These are phyloP conservation scores for Catamblyrhynchus diadema DNA, from an alignment of 2,797 vertebrate genomes.

Conservation along the genomic window DNA sequence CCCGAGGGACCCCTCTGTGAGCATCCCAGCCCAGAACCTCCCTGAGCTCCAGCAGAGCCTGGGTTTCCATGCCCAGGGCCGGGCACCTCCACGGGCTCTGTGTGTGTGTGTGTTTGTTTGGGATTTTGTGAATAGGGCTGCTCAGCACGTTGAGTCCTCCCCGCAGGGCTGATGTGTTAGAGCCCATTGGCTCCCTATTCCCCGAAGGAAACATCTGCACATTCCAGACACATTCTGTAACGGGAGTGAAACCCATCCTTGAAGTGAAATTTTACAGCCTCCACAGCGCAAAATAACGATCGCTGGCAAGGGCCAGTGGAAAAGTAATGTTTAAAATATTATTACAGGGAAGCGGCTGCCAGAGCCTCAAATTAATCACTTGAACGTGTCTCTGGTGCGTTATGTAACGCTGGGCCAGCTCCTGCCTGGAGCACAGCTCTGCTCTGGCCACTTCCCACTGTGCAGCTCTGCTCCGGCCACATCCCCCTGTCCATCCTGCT, in stretches of 20 bases:
- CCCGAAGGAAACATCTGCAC: constrained; percentile 94
- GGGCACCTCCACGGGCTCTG: background rate
- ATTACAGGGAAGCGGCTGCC: constrained; percentile 67
- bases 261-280: constrained; percentile 75
- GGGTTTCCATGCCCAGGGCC: background rate
- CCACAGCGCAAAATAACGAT: constrained; percentile 60
- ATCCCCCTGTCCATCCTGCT: background rate
- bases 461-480: background rate
- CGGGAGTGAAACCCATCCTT: constrained; percentile 79
- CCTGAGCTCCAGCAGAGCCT: background rate
- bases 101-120: constrained; percentile 32
- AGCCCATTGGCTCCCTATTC: constrained; percentile 70
- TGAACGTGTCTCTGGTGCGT: constrained; percentile 53
- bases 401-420: constrained; percentile 69
- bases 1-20: background rate
- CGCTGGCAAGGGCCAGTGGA: constrained; percentile 73
- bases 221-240: constrained; percentile 94
- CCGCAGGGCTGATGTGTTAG: constrained; percentile 28
- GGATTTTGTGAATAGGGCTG: constrained; percentile 33
- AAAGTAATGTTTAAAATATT: constrained; percentile 77
- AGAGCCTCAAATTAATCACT: constrained; percentile 68
- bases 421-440: rapidly evolving
- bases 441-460: background rate
- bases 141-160: constrained; percentile 41
- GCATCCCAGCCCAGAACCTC: background rate